A percentile compares a stretch with the other conserved stretches of the same genome.
Conservation (phyloP, 1,140 invertebrate genomes). For the Trachymyrmex cornetzi region DNA sequence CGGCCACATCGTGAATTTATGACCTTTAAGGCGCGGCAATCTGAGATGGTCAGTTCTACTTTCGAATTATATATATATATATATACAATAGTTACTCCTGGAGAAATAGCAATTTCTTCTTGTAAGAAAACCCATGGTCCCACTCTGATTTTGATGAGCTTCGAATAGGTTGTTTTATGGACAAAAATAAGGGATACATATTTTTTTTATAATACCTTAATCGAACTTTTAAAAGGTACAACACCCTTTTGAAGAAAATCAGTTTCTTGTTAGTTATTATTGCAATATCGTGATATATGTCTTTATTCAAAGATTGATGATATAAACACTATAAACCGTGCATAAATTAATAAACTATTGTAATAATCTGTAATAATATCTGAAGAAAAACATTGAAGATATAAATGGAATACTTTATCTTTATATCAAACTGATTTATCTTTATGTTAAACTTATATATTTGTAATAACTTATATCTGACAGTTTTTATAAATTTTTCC, state of each 20-base stretch:
- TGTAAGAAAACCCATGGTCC: no score
- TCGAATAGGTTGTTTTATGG: no score
- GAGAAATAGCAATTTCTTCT: conserved; percentile 38
- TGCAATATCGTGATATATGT: no score
- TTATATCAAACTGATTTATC: not conserved
- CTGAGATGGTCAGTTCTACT: conserved; percentile 32
- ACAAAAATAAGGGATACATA: no score
- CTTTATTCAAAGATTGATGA: not conserved
- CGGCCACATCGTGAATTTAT: conserved; percentile 72
- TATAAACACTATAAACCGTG: not conserved
- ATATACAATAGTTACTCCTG: not conserved
- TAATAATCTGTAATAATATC: not conserved
- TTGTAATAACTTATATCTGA: not conserved
- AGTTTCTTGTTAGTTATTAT: not conserved
- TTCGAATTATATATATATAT: conserved; percentile 28
- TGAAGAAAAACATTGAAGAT: not conserved
- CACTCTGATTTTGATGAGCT: no score
- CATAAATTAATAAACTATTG: not conserved
- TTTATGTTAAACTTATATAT: not conserved
- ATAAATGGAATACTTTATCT: not conserved
- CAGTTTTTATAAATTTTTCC: not conserved
- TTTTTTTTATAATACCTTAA: no score
- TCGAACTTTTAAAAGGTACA: no score
- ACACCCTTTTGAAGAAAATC: no score
- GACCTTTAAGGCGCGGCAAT: conserved; percentile 41